Conservation (phyloP, 2,888 invertebrate species). For the Cryptus viduatorius region DNA sequence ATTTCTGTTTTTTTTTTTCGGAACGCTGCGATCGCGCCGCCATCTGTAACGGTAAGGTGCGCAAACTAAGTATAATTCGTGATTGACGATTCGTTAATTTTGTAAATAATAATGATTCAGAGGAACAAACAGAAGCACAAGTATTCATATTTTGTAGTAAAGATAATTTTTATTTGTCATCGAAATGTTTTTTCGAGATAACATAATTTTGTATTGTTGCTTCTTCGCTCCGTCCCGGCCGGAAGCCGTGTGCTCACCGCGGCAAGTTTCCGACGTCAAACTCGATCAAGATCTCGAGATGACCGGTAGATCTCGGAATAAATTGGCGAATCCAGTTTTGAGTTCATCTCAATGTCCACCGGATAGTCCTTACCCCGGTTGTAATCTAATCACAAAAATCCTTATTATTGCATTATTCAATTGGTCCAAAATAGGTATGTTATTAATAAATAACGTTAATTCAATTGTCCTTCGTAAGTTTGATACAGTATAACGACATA, state of each 20-base stretch:
- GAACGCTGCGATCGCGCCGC: not conserved
- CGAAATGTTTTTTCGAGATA: not conserved
- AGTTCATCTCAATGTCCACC: constrained; percentile 79
- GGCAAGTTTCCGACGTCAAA: constrained; percentile 21
- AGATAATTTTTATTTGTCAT: not conserved
- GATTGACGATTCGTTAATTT: not conserved
- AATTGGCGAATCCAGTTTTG: constrained; percentile 64
- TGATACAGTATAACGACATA: not conserved
- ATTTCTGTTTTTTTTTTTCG: not conserved
- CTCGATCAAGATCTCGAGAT: constrained; percentile 7
- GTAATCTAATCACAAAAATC: constrained; percentile 80
- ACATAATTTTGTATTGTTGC: not conserved
- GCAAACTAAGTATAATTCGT: not conserved
- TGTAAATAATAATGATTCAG: not conserved
- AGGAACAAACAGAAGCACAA: not conserved
- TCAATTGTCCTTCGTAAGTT: constrained; percentile 1
- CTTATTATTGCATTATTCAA: constrained; percentile 72
- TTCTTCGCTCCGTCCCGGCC: not conserved
- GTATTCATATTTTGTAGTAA: not conserved
- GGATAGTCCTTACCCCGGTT: constrained; percentile 77
- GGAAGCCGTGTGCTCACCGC: not conserved
- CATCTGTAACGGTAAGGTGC: not conserved
- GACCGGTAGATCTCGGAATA: constrained; percentile 9
- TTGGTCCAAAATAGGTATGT: not conserved
- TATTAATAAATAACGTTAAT: constrained; percentile 4